Base-by-base conservation (phyloP, 2,888 invertebrate species). In the Tethea ocularis region DNA sequence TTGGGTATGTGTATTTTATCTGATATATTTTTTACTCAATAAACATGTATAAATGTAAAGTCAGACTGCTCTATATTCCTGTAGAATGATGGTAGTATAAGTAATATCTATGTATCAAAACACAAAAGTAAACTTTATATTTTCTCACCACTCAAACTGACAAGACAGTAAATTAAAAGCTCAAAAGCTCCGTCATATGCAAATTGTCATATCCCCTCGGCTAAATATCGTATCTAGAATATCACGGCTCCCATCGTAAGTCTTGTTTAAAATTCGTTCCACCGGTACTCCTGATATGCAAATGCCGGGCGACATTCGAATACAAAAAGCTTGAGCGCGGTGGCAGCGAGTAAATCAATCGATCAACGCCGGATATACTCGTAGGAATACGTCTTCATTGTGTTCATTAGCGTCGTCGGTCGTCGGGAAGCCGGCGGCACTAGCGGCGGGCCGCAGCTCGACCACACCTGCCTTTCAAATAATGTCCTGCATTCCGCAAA, bases 301-400 rank as follows among this genome's bases (percentile, higher is more conserved):
- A 92, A 92, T 91, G 78, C 71, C 80, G 78, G 73, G 88, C 88
- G 91, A 91, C 91, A 90, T 84, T 89, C 88, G 91, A 90, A 92
- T 91, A 92, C 91, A 91, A 92, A 93, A 93, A 93, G 91, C 90
- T 91, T 85, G 89, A 86, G 84, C 88, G 80, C 90, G 91, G 91
- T 91, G 90, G 91, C 91, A 89, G 91, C 87, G 91, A 92, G 90
- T 93, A 92, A 91, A 92, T 92, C 93, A 92, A 93, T 93, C 93
- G 93, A 93, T 93, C 93, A 92, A 90, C 91, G 91, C 89, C 92
- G 92, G 92, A 92, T 91, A 91, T 85, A 83, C 80, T 85, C 83
- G 87, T 84, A 83, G 88, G 88, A 86, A 89, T 90, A 91, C 89
- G 91, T 91, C 91, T 91, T 92, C 92, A 93, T 93, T 92, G 92